These are phyloP conservation scores for Meriones unguiculatus DNA, from an alignment of 2,113 vertebrate species.

Conservation along the genomic window DNA sequence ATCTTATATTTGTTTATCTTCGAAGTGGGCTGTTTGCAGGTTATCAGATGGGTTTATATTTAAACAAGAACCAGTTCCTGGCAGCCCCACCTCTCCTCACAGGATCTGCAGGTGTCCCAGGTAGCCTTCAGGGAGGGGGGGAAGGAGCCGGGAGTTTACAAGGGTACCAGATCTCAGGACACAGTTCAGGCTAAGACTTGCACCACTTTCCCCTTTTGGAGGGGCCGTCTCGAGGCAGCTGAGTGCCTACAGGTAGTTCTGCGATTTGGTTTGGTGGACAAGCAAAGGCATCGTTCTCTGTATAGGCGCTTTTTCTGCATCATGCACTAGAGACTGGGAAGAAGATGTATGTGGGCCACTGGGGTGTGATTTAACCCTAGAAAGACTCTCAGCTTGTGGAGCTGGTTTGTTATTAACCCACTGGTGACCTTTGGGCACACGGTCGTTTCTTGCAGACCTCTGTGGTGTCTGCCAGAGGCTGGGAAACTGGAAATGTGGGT, in stretches of 20 bases:
- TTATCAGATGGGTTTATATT: slow-evolving; percentile 81
- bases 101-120: slow-evolving; percentile 1
- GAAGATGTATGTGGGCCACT: neutral
- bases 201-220: neutral
- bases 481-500: neutral
- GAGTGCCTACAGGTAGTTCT: neutral
- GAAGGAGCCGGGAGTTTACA: neutral
- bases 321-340: neutral
- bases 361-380: neutral
- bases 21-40: slow-evolving; percentile 77
- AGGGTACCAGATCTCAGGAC: neutral
- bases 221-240: neutral
- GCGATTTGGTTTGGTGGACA: neutral
- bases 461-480: neutral
- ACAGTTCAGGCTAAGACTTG: neutral
- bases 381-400: neutral
- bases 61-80: slow-evolving; percentile 82
- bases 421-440: slow-evolving; percentile 36
- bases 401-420: slow-evolving; percentile 50
- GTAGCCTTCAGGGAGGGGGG: neutral
- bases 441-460: neutral
- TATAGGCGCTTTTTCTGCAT: neutral
- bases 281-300: slow-evolving; percentile 8
- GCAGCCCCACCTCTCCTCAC: slow-evolving; percentile 63
- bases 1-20: slow-evolving; percentile 79